phyloP scores from a whole-genome alignment of 2,888 invertebrate species.

The Chrysotoxum bicinctum region DNA sequence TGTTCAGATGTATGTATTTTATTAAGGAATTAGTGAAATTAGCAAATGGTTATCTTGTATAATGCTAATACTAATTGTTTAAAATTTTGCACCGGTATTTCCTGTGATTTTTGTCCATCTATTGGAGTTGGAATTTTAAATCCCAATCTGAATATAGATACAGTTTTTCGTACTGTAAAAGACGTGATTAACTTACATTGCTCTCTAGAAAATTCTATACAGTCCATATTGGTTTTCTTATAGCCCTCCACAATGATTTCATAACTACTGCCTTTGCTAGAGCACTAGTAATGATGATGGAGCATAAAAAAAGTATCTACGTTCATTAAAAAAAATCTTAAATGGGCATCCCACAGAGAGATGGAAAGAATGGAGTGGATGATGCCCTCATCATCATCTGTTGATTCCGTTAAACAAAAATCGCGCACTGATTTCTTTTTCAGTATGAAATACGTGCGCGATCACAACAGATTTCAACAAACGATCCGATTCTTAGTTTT shows the following conservation, averaged over 20 bases:
- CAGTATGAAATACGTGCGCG: constrained; percentile 78
- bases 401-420: constrained; percentile 26
- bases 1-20: too few relatives aligned
- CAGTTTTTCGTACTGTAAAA: too few relatives aligned
- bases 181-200: too few relatives aligned
- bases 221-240: too few relatives aligned
- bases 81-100: too few relatives aligned
- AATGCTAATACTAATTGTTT: too few relatives aligned
- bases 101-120: too few relatives aligned
- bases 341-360: constrained; percentile 55
- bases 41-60: too few relatives aligned
- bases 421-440: constrained; percentile 72
- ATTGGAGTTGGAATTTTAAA: too few relatives aligned
- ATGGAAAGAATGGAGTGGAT: constrained; percentile 43
- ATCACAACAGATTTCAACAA: constrained; percentile 75
- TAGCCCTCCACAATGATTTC: background rate
- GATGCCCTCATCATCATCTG: constrained; percentile 52
- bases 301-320: constrained; percentile 20
- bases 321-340: constrained; percentile 47
- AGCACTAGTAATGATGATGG: constrained; percentile 17
- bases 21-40: too few relatives aligned
- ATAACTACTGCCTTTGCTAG: constrained; percentile 2
- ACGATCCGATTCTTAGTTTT: constrained; percentile 16
- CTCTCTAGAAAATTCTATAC: too few relatives aligned
- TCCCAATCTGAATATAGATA: too few relatives aligned